Conservation (phyloP, 35 echinoderm and acorn worm species). For the Ophiothrix spiculata region DNA sequence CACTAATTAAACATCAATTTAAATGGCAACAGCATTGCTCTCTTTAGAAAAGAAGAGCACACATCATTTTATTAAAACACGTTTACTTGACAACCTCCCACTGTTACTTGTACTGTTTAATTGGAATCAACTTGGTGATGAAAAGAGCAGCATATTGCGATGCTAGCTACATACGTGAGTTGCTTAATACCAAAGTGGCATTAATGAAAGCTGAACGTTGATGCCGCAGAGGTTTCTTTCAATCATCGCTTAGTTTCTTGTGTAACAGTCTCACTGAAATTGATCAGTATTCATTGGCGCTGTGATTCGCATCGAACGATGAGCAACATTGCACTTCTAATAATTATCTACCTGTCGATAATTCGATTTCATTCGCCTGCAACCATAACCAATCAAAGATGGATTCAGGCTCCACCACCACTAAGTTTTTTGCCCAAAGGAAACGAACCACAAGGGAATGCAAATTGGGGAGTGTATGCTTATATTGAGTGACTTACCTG, state of each 20-base stretch:
- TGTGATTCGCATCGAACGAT: neutral
- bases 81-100: too few species aligned
- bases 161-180: too few species aligned
- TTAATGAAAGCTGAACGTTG: neutral
- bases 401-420: neutral
- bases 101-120: too few species aligned
- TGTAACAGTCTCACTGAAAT: neutral
- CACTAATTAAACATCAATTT: too few species aligned
- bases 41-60: too few species aligned
- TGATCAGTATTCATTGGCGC: slow-evolving; percentile 10
- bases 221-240: neutral
- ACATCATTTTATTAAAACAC: too few species aligned
- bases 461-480: neutral
- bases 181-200: neutral
- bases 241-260: neutral
- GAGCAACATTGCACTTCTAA: neutral
- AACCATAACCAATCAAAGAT: neutral
- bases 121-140: too few species aligned
- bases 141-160: too few species aligned
- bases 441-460: neutral
- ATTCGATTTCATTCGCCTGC: neutral
- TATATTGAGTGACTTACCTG: neutral
- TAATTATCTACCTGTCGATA: slow-evolving; percentile 4
- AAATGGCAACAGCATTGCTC: too few species aligned
- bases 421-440: neutral